phyloP scores from a whole-genome alignment of 1,140 invertebrate genomes.

The Sesamia nonagrioides region DNA sequence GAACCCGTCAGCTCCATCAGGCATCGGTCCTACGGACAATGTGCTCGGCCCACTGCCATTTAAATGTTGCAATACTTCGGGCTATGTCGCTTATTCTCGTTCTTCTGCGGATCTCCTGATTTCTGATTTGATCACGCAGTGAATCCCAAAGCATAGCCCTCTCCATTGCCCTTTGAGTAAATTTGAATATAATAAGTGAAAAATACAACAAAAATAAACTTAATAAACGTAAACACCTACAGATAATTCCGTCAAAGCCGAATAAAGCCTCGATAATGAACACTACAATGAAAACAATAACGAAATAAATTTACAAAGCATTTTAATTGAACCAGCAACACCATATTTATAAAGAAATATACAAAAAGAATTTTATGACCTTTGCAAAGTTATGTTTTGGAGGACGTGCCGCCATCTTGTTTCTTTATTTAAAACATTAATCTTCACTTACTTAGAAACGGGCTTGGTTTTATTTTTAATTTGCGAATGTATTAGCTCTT shows the following conservation, averaged over 20 bases:
- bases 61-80: too few relatives aligned
- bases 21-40: too few relatives aligned
- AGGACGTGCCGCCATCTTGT: not conserved
- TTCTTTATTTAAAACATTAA: conserved; percentile 38
- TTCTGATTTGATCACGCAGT: too few relatives aligned
- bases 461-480: conserved; percentile 27
- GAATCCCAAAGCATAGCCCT: too few relatives aligned
- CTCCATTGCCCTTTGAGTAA: too few relatives aligned
- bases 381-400: conserved; percentile 28
- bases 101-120: too few relatives aligned
- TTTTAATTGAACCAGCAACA: not conserved
- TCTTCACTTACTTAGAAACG: conserved; percentile 42
- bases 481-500: conserved; percentile 9
- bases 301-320: not conserved
- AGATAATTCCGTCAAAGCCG: not conserved
- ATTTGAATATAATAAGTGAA: too few relatives aligned
- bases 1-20: too few relatives aligned
- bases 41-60: too few relatives aligned
- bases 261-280: not conserved
- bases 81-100: too few relatives aligned
- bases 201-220: not conserved
- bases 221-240: not conserved
- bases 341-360: not conserved
- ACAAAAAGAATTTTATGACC: conserved; percentile 19
- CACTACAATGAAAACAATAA: not conserved